Evolutionary conservation across 2,888 invertebrate genomes (phyloP).

Genomic region (Micropterix aruncella): DNA sequence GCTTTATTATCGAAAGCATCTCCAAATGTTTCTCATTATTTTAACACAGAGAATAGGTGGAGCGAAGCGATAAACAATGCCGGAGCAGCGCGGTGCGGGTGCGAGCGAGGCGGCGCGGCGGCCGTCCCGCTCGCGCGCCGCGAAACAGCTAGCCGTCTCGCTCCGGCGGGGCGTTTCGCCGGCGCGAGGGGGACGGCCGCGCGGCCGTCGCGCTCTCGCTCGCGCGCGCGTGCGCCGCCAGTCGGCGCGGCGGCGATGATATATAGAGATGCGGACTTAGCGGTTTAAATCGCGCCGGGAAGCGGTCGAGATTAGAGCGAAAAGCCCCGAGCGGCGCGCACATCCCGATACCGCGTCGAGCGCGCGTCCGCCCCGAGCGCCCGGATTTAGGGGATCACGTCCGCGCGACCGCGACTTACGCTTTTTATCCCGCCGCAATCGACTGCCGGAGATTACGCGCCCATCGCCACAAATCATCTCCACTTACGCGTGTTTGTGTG

Average conservation of each 20-base stretch:
- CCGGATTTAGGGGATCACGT: conserved; percentile 1
- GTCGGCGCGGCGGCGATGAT: too few relatives aligned
- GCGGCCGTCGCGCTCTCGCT: conserved; percentile 20
- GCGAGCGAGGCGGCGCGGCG: conserved; percentile 12
- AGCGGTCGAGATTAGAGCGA: conserved; percentile 60
- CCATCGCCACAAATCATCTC: neutral
- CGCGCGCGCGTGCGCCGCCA: conserved; percentile 24
- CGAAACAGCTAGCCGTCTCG: conserved; percentile 12
- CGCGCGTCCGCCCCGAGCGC: conserved; percentile 23
- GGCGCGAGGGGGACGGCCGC: conserved; percentile 15
- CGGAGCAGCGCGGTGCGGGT: conserved; percentile 18
- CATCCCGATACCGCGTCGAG: conserved; percentile 16
- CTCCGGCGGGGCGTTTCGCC: conserved; percentile 13
- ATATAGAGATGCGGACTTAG: conserved; percentile 63
- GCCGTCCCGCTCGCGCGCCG: too few relatives aligned
- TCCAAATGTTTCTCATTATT: neutral
- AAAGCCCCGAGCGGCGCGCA: conserved; percentile 13
- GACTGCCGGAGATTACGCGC: too few relatives aligned
- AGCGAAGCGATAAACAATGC: neutral
- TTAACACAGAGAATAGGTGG: neutral
- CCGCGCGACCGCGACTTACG: too few relatives aligned
- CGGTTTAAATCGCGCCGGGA: conserved; percentile 61
- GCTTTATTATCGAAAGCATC: neutral
- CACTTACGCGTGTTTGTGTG: too few relatives aligned
- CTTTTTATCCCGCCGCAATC: conserved; percentile 48